Percentiles rank a stretch among this genome's conserved stretches.
phyloP scores from a whole-genome alignment of 2,888 invertebrate species.

The Drosophila longiperda region DNA sequence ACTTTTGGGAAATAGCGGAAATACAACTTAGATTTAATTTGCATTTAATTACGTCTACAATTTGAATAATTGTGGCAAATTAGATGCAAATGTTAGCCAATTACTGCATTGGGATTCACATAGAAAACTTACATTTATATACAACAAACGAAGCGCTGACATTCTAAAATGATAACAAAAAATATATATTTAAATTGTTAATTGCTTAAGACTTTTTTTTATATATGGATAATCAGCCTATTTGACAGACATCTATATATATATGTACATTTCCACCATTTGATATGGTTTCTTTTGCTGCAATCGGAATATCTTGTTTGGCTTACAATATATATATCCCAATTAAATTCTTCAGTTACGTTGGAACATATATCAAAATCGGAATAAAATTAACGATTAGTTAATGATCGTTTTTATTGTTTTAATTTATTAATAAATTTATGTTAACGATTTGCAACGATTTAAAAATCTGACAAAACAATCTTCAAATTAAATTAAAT shows the following conservation, averaged over 20 bases:
- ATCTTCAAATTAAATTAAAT: background rate
- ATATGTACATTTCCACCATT: background rate
- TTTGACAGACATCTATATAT: background rate
- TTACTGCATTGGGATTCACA: background rate
- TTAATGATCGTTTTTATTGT: background rate
- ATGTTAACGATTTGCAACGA: background rate
- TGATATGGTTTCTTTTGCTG: background rate
- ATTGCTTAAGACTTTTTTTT: background rate
- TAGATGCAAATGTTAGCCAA: background rate
- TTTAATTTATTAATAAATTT: background rate
- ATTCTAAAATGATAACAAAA: background rate
- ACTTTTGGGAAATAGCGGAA: conserved; percentile 1
- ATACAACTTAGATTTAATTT: conserved; percentile 6
- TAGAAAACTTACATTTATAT: background rate
- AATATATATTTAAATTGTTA: background rate
- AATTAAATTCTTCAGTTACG: background rate
- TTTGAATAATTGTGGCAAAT: background rate
- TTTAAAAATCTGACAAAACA: background rate
- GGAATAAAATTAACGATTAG: background rate
- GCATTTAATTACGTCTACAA: background rate
- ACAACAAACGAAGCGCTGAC: too few relatives aligned
- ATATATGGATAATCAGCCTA: too few relatives aligned
- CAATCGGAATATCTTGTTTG: background rate
- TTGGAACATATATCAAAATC: background rate
- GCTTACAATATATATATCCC: background rate